Evolutionary conservation across 2,888 invertebrate species (phyloP).

Genomic region (Callinectes sapidus): DNA sequence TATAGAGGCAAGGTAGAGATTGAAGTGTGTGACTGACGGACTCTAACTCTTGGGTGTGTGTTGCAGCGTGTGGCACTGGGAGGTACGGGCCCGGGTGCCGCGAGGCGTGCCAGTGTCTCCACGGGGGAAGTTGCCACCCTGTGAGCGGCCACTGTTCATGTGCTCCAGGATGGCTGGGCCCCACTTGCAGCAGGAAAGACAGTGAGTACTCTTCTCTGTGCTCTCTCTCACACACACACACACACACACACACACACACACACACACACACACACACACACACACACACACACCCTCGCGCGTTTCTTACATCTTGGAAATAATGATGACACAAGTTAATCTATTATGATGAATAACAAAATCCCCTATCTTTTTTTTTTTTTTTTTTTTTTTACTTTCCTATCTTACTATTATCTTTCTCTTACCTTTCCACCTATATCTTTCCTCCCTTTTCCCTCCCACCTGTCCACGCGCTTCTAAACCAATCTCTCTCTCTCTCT

Average conservation of each 20-base stretch:
- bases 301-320: no score
- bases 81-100: conserved; percentile 70
- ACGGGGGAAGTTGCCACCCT: conserved; percentile 93
- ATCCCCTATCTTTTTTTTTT: no score
- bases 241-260: not conserved
- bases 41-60: not conserved
- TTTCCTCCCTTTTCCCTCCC: not conserved
- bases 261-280: conserved; percentile 18
- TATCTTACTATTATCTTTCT: no score
- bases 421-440: not conserved
- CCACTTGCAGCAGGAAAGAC: conserved; percentile 80
- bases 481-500: not conserved
- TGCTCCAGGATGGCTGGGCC: conserved; percentile 90
- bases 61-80: conserved; percentile 72
- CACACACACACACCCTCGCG: not conserved
- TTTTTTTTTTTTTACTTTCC: no score
- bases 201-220: conserved; percentile 31
- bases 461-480: no score
- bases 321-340: no score
- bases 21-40: not conserved
- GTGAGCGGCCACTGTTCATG: conserved; percentile 88
- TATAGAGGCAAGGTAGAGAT: not conserved
- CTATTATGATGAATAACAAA: no score
- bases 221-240: not conserved
- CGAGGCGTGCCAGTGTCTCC: conserved; percentile 85